Conservation (phyloP, 23 tunicate species). For the Styela plicata region DNA sequence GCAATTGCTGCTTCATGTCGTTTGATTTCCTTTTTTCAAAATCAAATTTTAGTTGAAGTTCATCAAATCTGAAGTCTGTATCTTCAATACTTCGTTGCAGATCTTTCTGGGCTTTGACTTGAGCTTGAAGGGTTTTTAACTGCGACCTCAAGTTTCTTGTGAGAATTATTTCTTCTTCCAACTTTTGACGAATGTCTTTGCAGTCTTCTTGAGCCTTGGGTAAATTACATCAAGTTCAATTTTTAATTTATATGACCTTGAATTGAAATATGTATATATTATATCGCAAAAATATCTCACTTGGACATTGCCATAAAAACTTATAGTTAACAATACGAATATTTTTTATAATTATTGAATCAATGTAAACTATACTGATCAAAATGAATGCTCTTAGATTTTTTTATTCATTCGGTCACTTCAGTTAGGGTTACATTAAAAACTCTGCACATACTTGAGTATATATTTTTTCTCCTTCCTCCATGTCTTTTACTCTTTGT, state of each 20-base stretch:
- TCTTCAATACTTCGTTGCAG: conserved; percentile 75
- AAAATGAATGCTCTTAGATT: no score
- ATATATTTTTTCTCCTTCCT: conserved; percentile 75
- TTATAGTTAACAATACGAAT: no score
- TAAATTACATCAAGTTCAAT: background rate
- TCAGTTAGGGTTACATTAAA: no score
- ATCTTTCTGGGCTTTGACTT: conserved; percentile 34
- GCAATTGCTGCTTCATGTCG: conserved; percentile 52
- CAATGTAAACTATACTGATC: no score
- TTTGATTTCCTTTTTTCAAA: conserved; percentile 55
- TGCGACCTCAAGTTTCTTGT: conserved; percentile 42
- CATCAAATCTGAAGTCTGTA: conserved; percentile 66
- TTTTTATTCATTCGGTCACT: no score
- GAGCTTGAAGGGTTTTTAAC: conserved; percentile 50
- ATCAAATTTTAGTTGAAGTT: conserved; percentile 53
- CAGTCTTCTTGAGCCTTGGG: conserved; percentile 91
- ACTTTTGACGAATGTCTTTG: conserved; percentile 35
- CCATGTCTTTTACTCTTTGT: conserved; percentile 70
- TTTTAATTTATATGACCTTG: background rate
- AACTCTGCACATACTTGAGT: conserved; percentile 39
- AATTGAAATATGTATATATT: no score
- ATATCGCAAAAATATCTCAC: no score
- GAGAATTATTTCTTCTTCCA: conserved; percentile 45
- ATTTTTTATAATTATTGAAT: no score
- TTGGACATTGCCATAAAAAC: no score